Conservation (phyloP, 1,140 invertebrate genomes). For the Drosophila subpulchrella region DNA sequence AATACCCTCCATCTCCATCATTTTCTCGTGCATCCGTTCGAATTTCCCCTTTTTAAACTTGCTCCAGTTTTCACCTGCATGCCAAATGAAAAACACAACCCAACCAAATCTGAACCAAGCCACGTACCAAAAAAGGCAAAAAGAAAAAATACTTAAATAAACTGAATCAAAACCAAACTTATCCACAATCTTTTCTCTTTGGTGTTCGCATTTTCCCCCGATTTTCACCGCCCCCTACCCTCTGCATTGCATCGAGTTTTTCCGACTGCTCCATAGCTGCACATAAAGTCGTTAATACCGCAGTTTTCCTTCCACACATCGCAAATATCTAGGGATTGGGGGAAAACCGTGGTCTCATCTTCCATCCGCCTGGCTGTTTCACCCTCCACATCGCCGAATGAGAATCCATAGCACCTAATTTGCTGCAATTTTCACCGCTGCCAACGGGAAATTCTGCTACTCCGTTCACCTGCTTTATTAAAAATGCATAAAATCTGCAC, state of each 20-base stretch:
- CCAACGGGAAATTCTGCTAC: slow-evolving; percentile 45
- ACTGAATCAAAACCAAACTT: slow-evolving; percentile 54
- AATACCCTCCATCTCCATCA: neutral
- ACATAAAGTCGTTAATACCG: slow-evolving; percentile 67
- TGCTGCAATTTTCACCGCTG: slow-evolving; percentile 72
- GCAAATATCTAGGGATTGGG: slow-evolving; percentile 28
- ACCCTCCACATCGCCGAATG: slow-evolving; percentile 14
- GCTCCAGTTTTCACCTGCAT: slow-evolving; percentile 46
- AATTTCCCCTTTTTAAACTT: slow-evolving; percentile 35
- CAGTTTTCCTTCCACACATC: slow-evolving; percentile 51
- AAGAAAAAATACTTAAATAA: slow-evolving; percentile 36
- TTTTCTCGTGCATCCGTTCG: slow-evolving; percentile 18
- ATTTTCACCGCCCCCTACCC: neutral
- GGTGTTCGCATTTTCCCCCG: slow-evolving; percentile 4
- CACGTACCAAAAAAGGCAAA: slow-evolving; percentile 17
- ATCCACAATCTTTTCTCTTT: slow-evolving; percentile 44
- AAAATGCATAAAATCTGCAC: slow-evolving; percentile 69
- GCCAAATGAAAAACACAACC: slow-evolving; percentile 26
- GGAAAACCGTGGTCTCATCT: slow-evolving; percentile 37
- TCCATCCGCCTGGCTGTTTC: slow-evolving; percentile 13
- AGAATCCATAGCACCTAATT: slow-evolving; percentile 67
- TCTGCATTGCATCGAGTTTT: slow-evolving; percentile 25
- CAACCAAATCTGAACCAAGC: slow-evolving; percentile 28
- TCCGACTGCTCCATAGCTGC: slow-evolving; percentile 38
- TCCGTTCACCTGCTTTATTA: slow-evolving; percentile 52